Evolutionary conservation across 2,888 invertebrate species (phyloP).

Genomic region (Colletes collaris): DNA sequence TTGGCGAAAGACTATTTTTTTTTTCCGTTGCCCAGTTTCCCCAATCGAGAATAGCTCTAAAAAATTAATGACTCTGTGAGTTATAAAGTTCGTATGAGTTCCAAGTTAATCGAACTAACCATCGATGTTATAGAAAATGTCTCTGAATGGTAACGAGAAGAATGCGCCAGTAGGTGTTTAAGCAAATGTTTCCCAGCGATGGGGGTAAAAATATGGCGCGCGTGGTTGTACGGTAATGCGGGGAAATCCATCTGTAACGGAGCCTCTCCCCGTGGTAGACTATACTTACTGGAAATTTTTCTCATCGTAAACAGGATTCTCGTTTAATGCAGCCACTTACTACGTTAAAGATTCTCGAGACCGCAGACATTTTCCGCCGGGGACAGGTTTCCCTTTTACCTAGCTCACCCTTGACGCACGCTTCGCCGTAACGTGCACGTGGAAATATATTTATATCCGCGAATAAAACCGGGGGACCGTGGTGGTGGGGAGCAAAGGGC

Average conservation of each 20-base stretch:
- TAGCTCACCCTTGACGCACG: conserved; percentile 3
- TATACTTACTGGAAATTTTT: conserved; percentile 21
- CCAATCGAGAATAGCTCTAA: too few relatives aligned
- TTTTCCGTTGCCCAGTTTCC: too few relatives aligned
- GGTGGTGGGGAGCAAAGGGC: not conserved
- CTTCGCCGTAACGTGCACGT: not conserved
- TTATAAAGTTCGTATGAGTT: too few relatives aligned
- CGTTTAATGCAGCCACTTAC: conserved; percentile 51
- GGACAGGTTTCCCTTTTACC: conserved; percentile 40
- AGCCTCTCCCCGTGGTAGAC: not conserved
- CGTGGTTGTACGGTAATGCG: conserved; percentile 13
- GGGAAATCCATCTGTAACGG: conserved; percentile 37
- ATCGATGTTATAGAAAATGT: not conserved
- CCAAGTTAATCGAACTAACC: too few relatives aligned
- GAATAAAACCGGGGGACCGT: not conserved
- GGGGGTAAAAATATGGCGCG: conserved; percentile 17
- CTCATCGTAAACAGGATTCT: conserved; percentile 39
- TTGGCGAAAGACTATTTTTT: too few relatives aligned
- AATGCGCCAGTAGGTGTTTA: conserved; percentile 22
- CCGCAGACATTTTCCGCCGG: conserved; percentile 36
- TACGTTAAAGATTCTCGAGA: conserved; percentile 40
- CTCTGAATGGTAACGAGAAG: conserved; percentile 1
- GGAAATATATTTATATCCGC: conserved; percentile 40
- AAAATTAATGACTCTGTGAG: too few relatives aligned
- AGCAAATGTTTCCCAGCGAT: conserved; percentile 28